Conservation (phyloP, 2,797 vertebrate species). For the Pristis pectinata region DNA sequence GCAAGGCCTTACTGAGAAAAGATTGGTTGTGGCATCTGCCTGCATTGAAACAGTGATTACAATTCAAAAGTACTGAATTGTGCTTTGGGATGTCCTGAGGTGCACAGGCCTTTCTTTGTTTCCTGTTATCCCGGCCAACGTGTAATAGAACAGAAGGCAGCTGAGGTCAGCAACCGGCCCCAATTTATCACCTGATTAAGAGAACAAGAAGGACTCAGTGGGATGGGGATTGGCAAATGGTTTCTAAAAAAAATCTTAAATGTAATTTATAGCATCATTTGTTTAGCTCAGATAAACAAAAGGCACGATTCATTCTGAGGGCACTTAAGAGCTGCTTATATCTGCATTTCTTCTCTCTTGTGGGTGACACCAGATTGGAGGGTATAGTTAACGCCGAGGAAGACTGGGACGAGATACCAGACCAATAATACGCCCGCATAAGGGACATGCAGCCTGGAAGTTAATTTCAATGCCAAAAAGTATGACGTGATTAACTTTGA, state of each 20-base stretch:
- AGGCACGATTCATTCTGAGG: too few species aligned
- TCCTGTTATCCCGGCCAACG: background rate
- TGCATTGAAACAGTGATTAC: background rate
- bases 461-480: background rate
- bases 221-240: background rate
- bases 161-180: background rate
- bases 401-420: background rate
- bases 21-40: background rate
- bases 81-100: background rate
- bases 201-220: background rate
- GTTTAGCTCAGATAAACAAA: background rate
- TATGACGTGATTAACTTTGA: background rate
- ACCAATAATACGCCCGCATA: background rate
- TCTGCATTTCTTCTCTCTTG: background rate
- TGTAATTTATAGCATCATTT: background rate
- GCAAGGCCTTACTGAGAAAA: background rate
- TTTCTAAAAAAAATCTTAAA: background rate
- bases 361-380: background rate
- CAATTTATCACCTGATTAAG: background rate
- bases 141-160: background rate
- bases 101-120: background rate
- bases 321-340: background rate
- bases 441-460: background rate
- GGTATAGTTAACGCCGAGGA: background rate
- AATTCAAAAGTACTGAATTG: background rate